These are phyloP conservation scores for Erinaceus europaeus DNA, from an alignment of 2,113 vertebrate species.

Conservation along the genomic window DNA sequence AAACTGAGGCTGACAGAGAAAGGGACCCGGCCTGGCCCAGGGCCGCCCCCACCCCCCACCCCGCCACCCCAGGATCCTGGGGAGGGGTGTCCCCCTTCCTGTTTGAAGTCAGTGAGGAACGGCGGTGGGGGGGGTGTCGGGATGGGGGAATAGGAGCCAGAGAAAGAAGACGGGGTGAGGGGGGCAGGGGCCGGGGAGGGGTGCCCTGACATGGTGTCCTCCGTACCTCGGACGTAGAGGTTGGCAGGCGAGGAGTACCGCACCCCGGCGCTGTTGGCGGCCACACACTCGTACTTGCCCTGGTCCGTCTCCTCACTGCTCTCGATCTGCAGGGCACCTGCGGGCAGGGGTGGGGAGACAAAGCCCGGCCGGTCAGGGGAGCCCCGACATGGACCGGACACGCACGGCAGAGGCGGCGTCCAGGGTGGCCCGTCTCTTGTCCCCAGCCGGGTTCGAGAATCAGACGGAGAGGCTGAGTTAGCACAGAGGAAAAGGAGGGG, in stretches of 20 bases:
- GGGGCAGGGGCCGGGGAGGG: not conserved
- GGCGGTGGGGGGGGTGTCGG: no score
- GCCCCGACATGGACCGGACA: no score
- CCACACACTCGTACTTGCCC: constrained; percentile 99
- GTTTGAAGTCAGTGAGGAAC: no score
- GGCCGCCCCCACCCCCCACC: no score
- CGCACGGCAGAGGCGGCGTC: not conserved
- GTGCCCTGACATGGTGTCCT: no score
- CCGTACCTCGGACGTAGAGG: constrained; percentile 99
- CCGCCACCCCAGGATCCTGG: no score
- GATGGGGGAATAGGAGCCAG: not conserved
- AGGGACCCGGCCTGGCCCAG: no score
- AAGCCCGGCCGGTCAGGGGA: not conserved
- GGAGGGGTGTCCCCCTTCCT: no score
- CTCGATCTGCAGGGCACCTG: constrained; percentile 98
- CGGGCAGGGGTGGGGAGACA: constrained; percentile 71
- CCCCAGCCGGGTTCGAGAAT: no score
- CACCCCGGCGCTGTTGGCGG: constrained; percentile 96
- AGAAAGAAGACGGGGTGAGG: not conserved
- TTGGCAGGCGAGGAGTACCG: constrained; percentile 98
- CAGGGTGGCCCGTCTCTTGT: not conserved
- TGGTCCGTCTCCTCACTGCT: constrained; percentile 99
- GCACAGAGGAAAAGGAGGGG: no score
- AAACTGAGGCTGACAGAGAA: no score
- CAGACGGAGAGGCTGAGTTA: not conserved